phyloP scores from a whole-genome alignment of 2,113 vertebrate genomes.

The Psilopogon haemacephalus region DNA sequence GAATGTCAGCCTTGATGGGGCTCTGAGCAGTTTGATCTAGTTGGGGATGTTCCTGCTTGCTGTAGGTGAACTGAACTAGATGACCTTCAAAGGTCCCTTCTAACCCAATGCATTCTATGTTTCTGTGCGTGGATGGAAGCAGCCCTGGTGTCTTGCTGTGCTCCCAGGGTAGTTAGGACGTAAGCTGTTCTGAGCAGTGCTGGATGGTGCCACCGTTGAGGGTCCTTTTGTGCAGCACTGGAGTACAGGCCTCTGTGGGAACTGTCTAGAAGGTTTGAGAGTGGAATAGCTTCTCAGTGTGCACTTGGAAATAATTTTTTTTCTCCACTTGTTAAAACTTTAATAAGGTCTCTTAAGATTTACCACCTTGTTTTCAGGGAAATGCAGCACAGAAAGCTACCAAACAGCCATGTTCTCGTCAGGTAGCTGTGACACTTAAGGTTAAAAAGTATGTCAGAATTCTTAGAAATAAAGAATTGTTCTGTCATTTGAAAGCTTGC shows the following conservation, averaged over 20 bases:
- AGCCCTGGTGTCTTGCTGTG: not conserved
- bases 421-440: not conserved
- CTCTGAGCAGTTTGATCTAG: no score
- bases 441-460: not conserved
- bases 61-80: no score
- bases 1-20: no score
- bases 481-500: not conserved
- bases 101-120: no score
- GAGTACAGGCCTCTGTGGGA: fast-evolving
- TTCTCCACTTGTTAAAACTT: not conserved
- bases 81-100: no score
- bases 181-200: not conserved
- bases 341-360: not conserved
- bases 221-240: not conserved
- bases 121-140: not conserved
- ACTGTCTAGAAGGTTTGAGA: not conserved
- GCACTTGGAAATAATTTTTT: fast-evolving
- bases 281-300: not conserved
- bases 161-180: not conserved
- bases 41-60: no score
- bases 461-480: not conserved
- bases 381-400: not conserved
- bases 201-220: not conserved
- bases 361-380: not conserved
- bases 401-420: not conserved